Conservation (phyloP, 2,888 invertebrate species). For the Gnatocerus cornutus region DNA sequence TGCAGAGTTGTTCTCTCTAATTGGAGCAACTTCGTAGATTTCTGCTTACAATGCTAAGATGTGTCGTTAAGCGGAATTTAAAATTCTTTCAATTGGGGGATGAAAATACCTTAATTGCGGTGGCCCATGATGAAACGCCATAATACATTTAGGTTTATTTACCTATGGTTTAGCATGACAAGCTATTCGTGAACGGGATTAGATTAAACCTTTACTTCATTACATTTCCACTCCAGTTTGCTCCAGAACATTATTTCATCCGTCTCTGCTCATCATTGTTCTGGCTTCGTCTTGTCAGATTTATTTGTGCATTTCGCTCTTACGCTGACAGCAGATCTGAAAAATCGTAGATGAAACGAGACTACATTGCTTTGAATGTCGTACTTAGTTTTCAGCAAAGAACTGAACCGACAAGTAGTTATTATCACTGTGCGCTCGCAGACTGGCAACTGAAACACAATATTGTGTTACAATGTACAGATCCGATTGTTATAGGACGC, state of each 20-base stretch:
- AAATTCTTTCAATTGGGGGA: slow-evolving; percentile 1
- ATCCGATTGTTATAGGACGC: slow-evolving; percentile 29
- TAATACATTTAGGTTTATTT: slow-evolving; percentile 43
- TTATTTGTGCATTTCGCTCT: background rate
- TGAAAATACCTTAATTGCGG: slow-evolving; percentile 5
- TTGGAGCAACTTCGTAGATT: slow-evolving; percentile 31
- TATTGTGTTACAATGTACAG: slow-evolving; percentile 6
- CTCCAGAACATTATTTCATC: slow-evolving; percentile 28
- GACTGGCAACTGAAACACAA: background rate
- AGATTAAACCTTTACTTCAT: slow-evolving; percentile 46
- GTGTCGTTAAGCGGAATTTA: slow-evolving; percentile 23
- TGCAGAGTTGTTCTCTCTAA: slow-evolving; percentile 29
- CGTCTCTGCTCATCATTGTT: slow-evolving; percentile 10
- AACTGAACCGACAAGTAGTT: slow-evolving; percentile 7
- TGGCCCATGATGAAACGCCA: slow-evolving; percentile 34
- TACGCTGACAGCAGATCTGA: background rate
- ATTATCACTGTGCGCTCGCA: slow-evolving; percentile 12
- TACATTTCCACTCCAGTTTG: slow-evolving; percentile 36
- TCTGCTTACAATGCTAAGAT: slow-evolving; percentile 36
- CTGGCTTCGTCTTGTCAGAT: slow-evolving; percentile 28
- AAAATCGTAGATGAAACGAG: slow-evolving; percentile 3
- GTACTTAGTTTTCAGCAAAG: slow-evolving; percentile 13
- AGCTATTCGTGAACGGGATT: slow-evolving; percentile 39
- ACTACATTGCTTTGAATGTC: slow-evolving; percentile 6
- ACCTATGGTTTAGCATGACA: slow-evolving; percentile 40